Evolutionary conservation across 2,888 invertebrate species (phyloP).

Genomic region (Drymonia ruficornis): DNA sequence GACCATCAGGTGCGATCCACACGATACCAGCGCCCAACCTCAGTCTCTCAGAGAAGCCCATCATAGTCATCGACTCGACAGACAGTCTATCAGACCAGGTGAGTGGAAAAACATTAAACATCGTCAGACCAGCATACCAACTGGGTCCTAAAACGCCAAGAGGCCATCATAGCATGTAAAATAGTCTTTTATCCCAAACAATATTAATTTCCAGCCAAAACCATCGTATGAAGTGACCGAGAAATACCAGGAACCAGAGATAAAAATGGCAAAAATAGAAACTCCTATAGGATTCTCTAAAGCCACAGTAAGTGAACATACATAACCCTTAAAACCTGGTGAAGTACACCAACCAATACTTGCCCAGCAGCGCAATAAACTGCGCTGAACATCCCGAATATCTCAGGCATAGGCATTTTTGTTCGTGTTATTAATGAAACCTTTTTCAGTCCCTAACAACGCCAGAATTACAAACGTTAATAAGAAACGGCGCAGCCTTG

Average conservation of each 20-base stretch:
- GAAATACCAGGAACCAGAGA: constrained; percentile 59
- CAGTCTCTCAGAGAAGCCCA: constrained; percentile 87
- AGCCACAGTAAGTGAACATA: constrained; percentile 51
- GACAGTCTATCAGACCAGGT: constrained; percentile 53
- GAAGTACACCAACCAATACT: no score
- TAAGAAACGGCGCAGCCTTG: constrained; percentile 68
- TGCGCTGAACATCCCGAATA: no score
- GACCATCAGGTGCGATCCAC: constrained; percentile 89
- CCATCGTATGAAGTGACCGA: constrained; percentile 74
- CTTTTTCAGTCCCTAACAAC: constrained; percentile 40
- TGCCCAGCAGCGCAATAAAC: no score
- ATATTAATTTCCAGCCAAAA: constrained; percentile 50
- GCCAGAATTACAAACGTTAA: constrained; percentile 70
- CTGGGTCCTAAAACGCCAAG: no score
- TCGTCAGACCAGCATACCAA: no score
- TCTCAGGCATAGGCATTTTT: no score
- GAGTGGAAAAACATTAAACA: constrained; percentile 18
- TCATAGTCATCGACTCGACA: constrained; percentile 70
- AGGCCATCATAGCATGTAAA: no score
- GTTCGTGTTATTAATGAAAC: neutral
- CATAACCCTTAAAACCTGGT: no score
- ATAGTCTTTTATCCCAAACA: no score
- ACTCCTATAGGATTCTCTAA: constrained; percentile 74
- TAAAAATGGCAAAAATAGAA: constrained; percentile 63
- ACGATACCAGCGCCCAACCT: constrained; percentile 94